Percentiles rank a stretch among this genome's conserved stretches.
phyloP scores from a whole-genome alignment of 1,140 invertebrate species.

The Pemphigus obesinymphae region DNA sequence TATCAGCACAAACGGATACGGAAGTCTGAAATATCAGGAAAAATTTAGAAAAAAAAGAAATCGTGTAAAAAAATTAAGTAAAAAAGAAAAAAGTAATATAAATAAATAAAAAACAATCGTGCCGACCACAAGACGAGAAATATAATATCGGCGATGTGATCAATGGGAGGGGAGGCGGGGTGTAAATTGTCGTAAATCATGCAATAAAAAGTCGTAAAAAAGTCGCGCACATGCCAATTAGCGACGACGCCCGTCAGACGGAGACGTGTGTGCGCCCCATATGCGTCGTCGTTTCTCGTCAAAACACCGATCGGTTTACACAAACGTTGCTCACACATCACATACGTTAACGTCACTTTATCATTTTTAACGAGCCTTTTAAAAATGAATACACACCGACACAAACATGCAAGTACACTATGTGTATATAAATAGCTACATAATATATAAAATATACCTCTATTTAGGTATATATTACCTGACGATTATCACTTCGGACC shows the following conservation, averaged over 20 bases:
- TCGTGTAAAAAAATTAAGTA: too few species aligned
- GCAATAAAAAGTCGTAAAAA: slow-evolving; percentile 7
- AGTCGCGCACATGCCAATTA: slow-evolving; percentile 22
- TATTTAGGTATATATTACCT: too few species aligned
- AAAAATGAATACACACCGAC: not conserved
- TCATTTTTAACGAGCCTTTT: slow-evolving; percentile 30
- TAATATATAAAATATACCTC: too few species aligned
- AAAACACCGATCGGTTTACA: slow-evolving; percentile 25
- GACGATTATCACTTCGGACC: too few species aligned
- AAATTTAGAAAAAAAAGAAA: too few species aligned
- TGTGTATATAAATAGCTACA: not conserved
- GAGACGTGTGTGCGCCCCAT: not conserved
- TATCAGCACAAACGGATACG: too few species aligned
- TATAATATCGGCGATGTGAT: too few species aligned
- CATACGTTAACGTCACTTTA: not conserved
- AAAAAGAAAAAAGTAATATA: too few species aligned
- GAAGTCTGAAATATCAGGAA: too few species aligned
- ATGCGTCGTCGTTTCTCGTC: not conserved
- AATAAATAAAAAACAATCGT: too few species aligned
- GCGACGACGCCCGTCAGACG: not conserved
- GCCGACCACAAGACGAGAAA: too few species aligned
- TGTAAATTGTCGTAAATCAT: not conserved
- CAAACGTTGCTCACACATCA: not conserved
- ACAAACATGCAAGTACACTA: not conserved
- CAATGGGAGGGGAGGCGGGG: not conserved